Base-by-base conservation (phyloP, 1,140 invertebrate species). In the Drosophila ananassae region DNA sequence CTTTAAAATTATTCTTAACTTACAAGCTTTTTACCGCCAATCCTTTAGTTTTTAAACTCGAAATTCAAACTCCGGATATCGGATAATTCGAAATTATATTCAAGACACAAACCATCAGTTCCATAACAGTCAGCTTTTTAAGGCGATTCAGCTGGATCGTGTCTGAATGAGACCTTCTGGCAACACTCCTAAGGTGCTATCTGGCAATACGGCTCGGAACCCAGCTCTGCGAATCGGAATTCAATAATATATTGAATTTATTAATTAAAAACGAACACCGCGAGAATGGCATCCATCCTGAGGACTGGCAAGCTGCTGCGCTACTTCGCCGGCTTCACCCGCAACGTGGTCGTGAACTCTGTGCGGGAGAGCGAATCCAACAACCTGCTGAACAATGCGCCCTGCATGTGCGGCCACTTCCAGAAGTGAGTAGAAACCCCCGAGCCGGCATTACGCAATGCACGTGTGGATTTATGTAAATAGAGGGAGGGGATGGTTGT, bases 301-400 rank as follows among this genome's bases (percentile, higher is more conserved):
- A 92, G 95, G 71, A 95, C 95, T 60, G 95, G 94, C 21, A 95
- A 95, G 92, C 94, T 95, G 92, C 93, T 95, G 39, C 92, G 94
- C 73, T 94, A 95, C 92, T 95, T 95, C 77, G 94, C 94, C 60
- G 94, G 95, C 85, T 94, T 95, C 72, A 94, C 95, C 28, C 92
- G 94, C 73, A 95, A 94, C 80, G 92, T 95, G 47, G 93, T 95
- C 50, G 91, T 95, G 39, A 95, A 94, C 77, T 93, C 94, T 2
- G 93, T 94, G 17, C 90, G 92, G 39, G 93, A 94, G 67, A 92
- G 92, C 60, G 93, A 94, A 77, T 51, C 58, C 46, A 92, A 80
- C 30, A 92, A 74, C 63, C 81, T 94, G 22, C 64, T 93, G 13
- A 92, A 93, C 69, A 92, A 89, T 50, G 82, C 91, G 28, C 91